Evolutionary conservation across 2,113 vertebrate species (phyloP).

Genomic region (Pachyramphus minor): DNA sequence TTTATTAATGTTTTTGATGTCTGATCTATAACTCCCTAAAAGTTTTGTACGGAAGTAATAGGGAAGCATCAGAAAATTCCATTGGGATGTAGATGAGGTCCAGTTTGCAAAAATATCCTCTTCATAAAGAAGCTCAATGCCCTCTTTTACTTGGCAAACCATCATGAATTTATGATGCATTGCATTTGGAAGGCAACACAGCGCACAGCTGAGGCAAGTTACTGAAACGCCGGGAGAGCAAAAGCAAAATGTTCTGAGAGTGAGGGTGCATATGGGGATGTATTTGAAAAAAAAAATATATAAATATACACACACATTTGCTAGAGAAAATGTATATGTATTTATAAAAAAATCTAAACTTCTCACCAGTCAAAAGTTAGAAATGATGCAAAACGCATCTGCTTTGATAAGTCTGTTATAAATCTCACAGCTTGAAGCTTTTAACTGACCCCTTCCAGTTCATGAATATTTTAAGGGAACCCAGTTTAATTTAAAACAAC

Average conservation of each 20-base stretch:
- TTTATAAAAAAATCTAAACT: slow-evolving; percentile 64
- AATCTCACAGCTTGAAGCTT: slow-evolving; percentile 57
- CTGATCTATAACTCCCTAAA: slow-evolving; percentile 75
- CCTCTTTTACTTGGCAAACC: slow-evolving; percentile 73
- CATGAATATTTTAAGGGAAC: slow-evolving; percentile 58
- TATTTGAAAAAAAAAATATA: slow-evolving; percentile 62
- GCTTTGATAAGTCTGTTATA: slow-evolving; percentile 55
- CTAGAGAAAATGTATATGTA: slow-evolving; percentile 58
- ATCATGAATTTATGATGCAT: slow-evolving; percentile 71
- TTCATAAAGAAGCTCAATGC: slow-evolving; percentile 71
- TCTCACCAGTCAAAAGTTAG: slow-evolving; percentile 63
- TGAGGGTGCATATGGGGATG: slow-evolving; percentile 68
- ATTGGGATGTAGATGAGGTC: slow-evolving; percentile 74
- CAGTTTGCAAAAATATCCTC: slow-evolving; percentile 74
- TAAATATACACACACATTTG: slow-evolving; percentile 70
- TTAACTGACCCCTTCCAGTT: slow-evolving; percentile 59
- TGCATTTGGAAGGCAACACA: slow-evolving; percentile 68
- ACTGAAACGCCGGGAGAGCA: slow-evolving; percentile 56
- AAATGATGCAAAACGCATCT: slow-evolving; percentile 64
- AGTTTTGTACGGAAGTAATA: slow-evolving; percentile 67
- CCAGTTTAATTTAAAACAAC: slow-evolving; percentile 63
- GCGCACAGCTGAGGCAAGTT: slow-evolving; percentile 71
- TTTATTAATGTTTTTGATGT: slow-evolving; percentile 75
- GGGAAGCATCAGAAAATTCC: slow-evolving; percentile 77
- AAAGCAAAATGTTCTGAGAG: slow-evolving; percentile 62